A percentile compares a stretch with the other conserved stretches of the same genome.
Evolutionary conservation across 2,113 vertebrate species (phyloP).

Genomic region (Proteles cristata): DNA sequence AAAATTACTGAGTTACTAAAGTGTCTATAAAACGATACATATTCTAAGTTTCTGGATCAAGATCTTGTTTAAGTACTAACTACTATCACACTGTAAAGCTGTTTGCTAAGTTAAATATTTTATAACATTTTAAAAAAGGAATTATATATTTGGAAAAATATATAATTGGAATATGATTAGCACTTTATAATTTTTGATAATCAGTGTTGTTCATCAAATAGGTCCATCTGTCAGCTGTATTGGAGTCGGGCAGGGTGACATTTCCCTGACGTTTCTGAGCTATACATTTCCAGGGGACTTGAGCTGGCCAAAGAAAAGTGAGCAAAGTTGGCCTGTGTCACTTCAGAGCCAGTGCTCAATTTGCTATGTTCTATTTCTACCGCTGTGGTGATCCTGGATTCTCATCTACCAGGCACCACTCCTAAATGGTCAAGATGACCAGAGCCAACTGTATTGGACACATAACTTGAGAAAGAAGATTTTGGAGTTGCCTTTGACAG

Average conservation of each 20-base stretch:
- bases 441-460: neutral
- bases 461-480: neutral
- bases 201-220: neutral
- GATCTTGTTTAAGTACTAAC: neutral
- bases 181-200: neutral
- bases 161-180: neutral
- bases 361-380: neutral
- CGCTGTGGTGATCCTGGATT: no score
- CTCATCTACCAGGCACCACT: no score
- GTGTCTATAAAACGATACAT: neutral
- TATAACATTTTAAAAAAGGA: neutral
- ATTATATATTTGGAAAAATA: neutral
- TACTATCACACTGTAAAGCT: neutral
- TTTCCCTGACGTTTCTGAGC: no score
- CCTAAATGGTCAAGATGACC: neutral
- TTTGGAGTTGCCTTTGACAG: neutral
- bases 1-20: neutral
- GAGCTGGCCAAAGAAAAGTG: neutral
- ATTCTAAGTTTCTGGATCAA: neutral
- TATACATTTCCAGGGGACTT: neutral
- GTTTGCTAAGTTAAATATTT: neutral
- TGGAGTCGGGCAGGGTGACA: rapidly evolving
- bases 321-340: neutral
- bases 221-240: neutral
- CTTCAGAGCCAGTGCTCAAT: neutral